Base-by-base conservation (phyloP, 1,140 invertebrate species). In the Megalonaias nervosa region DNA sequence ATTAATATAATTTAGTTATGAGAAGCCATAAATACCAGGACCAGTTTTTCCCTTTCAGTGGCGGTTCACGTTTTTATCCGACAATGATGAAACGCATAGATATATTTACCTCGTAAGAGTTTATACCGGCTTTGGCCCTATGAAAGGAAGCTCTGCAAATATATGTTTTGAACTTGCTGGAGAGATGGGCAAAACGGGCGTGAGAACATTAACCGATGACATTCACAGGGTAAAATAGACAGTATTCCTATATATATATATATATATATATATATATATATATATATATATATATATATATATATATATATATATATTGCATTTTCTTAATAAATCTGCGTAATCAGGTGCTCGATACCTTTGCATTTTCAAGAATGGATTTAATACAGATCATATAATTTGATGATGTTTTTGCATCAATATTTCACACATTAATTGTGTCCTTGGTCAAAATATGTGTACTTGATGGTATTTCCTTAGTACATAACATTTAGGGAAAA, bases 91-190 rank as follows among this genome's bases (percentile, higher is more conserved):
- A 59, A 71, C 67, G 15, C 81, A 83, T 59, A 76, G 57, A 19
- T 74, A 72, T 68, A 75, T 76, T 62, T 84, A 84, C 70, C 60
- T 81, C 17, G 16, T 84, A 14, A 72, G 70, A 16, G 81, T 84
- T 15, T 77, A 81, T 67, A 84, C 83, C 2, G 83, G 83, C 19
- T 38, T 83, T 26, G 67, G 81, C 4, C 67, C 71, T 58, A 66
- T 67, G 16, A 66, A 75, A 3, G 79, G 81, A 5, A 84, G 81
- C 12, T 57, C 56, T 14, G 78, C 81, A 16, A 84, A 79, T 55
- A 72, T 84, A 21, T 73, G 77, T 16, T 79, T 83, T 73, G 66
- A 81, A 58, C 26, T 84, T 16, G 74, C 76, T 26, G 83, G 83
- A 12, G 82, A 82, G n/a, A 57, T 67, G 56, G 67, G 75, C 57